Evolutionary conservation across 2,888 invertebrate species (phyloP).

Genomic region (Atrina japonica): DNA sequence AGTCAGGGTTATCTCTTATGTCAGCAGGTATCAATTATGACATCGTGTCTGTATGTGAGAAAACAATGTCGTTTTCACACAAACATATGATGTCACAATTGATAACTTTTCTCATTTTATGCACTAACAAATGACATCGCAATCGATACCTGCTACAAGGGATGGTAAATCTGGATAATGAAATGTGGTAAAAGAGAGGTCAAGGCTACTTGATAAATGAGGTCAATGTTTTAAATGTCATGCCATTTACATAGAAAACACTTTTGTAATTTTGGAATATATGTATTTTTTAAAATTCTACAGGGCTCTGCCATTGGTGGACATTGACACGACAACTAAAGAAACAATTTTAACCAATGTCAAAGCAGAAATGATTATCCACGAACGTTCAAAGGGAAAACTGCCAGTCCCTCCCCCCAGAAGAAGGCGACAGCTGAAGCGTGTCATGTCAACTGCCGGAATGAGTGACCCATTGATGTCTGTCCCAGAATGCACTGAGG

Average conservation of each 20-base stretch:
- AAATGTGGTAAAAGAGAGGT: too few relatives aligned
- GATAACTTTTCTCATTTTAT: too few relatives aligned
- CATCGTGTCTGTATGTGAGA: too few relatives aligned
- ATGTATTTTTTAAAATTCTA: neutral
- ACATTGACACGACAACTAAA: conserved; percentile 64
- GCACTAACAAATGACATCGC: too few relatives aligned
- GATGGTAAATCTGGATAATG: too few relatives aligned
- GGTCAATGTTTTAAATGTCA: neutral
- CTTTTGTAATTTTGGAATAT: neutral
- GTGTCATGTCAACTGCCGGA: conserved; percentile 43
- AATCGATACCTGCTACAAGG: too few relatives aligned
- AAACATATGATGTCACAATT: too few relatives aligned
- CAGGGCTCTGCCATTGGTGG: conserved; percentile 68
- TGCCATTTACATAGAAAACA: neutral
- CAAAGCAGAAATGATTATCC: conserved; percentile 71
- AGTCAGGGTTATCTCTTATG: too few relatives aligned
- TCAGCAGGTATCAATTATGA: too few relatives aligned
- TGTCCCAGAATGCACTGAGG: conserved; percentile 45
- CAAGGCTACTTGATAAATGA: too few relatives aligned
- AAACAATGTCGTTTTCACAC: too few relatives aligned
- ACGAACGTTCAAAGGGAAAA: conserved; percentile 65
- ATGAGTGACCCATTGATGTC: conserved; percentile 40
- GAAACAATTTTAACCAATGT: conserved; percentile 60
- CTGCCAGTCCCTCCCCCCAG: conserved; percentile 57
- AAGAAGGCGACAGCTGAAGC: conserved; percentile 51